Base-by-base conservation (phyloP, 2,113 vertebrate genomes). In the Istiophorus platypterus region DNA sequence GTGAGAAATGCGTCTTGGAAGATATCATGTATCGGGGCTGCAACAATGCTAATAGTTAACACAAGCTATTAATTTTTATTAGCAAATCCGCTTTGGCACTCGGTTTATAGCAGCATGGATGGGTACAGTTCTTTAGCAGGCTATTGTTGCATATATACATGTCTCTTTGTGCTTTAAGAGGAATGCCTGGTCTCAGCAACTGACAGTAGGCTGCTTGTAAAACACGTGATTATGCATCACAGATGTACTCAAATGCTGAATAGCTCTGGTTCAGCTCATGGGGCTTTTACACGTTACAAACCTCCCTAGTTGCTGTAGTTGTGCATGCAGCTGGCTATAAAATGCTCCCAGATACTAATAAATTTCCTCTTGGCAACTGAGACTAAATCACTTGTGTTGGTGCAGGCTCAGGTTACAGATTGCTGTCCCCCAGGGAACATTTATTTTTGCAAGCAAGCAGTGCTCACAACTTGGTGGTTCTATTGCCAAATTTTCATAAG, bases 281-380 rank as follows among this genome's bases (percentile, higher is more conserved):
- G 52, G 8, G 59, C n/a, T 42, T 79, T 74, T 22, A 57, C 49
- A 61, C 3, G 8, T 47, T 29, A 69, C 59, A 71, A 27, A 70
- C n/a, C 56, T 29, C 8, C 27, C 58, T 15, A 22, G 45, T 34
- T 70, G 56, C 15, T 0, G 7, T 57, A 37, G 67, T 51, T 76
- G 56, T 56, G 62, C 6, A 31, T 67, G 67, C 73, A 72, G 61
- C 72, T 76, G 61, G 47, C 27, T 31, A 66, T 65, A 49, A 85
- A 70, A 70, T 49, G 12, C 56, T 78, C 41, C 56, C 27, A 77
- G 67, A 77, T 65, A 78, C 56, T 27, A 64, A 57, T 65, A 64
- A 52, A 54, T 59, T 37, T 66, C 61, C 26, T 67, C 62, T 29
- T 52, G 68, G 68, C 68, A 57, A 63, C 62, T 59, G 37, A 45